Percentiles rank a stretch among this genome's conserved stretches.
These are phyloP conservation scores for Formica aserva DNA, from an alignment of 2,888 invertebrate species.

Conservation along the genomic window DNA sequence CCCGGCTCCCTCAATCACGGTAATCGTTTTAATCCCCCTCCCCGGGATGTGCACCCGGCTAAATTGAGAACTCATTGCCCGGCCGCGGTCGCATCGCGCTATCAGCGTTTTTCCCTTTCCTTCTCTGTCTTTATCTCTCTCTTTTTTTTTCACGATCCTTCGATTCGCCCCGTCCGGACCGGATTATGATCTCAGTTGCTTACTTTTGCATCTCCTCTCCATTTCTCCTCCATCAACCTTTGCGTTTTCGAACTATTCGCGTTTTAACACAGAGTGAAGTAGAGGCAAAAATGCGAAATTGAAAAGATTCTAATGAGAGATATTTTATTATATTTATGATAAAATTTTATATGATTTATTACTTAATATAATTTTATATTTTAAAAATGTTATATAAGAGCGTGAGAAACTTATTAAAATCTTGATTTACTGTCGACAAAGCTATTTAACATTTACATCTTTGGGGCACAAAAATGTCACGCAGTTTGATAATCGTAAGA, in stretches of 20 bases:
- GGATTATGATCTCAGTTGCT: conserved; percentile 1
- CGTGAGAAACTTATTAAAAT: not conserved
- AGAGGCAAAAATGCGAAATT: not conserved
- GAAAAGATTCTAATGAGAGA: not conserved
- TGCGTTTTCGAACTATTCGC: not conserved
- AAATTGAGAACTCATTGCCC: conserved; percentile 69
- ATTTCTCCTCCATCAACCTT: not conserved
- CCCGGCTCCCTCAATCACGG: conserved; percentile 65
- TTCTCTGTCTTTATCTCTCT: not conserved
- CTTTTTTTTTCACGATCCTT: conserved; percentile 13
- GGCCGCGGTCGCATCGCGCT: conserved; percentile 22
- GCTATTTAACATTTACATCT: not conserved
- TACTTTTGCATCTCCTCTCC: conserved; percentile 1
- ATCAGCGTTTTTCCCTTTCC: not conserved
- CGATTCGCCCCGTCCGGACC: conserved; percentile 5
- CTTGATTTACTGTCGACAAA: not conserved
- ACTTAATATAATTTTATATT: too few relatives aligned
- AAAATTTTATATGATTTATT: too few relatives aligned
- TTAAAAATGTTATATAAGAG: too few relatives aligned
- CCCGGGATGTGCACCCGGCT: conserved; percentile 46
- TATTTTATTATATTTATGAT: not conserved
- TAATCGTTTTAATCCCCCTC: conserved; percentile 76
- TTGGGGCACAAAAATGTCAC: not conserved
- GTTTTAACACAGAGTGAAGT: not conserved
- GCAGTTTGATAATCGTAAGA: not conserved